Evolutionary conservation across 2,797 vertebrate species (phyloP).

Genomic region (Jordanella pulchra): DNA sequence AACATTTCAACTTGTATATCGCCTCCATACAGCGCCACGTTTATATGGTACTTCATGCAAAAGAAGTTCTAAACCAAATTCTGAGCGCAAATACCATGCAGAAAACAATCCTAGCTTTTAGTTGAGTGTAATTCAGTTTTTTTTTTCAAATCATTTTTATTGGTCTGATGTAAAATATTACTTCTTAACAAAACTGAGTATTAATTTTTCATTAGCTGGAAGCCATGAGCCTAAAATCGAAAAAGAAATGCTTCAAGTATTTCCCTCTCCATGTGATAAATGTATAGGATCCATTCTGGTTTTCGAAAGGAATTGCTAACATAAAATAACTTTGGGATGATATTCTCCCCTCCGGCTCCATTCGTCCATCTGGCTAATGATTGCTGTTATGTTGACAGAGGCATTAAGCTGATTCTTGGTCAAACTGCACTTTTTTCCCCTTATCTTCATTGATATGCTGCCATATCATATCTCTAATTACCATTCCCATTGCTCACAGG

Average conservation of each 20-base stretch:
- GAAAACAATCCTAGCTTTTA: neutral
- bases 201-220: neutral
- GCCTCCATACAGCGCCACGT: too few relatives aligned
- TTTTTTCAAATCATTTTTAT: neutral
- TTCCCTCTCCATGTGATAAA: neutral
- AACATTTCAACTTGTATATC: too few relatives aligned
- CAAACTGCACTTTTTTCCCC: constrained; percentile 19
- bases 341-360: neutral
- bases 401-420: constrained; percentile 32
- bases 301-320: neutral
- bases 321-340: neutral
- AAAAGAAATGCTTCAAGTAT: neutral
- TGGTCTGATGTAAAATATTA: neutral
- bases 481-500: constrained; percentile 8
- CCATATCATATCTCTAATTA: constrained; percentile 54
- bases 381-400: constrained; percentile 42
- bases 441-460: constrained; percentile 52
- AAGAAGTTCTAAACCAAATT: neutral
- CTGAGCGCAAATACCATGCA: neutral
- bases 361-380: constrained; percentile 25
- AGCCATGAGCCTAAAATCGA: neutral
- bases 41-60: too few relatives aligned
- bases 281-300: neutral
- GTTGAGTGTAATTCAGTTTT: too few relatives aligned
- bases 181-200: neutral